phyloP scores from a whole-genome alignment of 1,140 invertebrate genomes.

The Drosophila mayri region DNA sequence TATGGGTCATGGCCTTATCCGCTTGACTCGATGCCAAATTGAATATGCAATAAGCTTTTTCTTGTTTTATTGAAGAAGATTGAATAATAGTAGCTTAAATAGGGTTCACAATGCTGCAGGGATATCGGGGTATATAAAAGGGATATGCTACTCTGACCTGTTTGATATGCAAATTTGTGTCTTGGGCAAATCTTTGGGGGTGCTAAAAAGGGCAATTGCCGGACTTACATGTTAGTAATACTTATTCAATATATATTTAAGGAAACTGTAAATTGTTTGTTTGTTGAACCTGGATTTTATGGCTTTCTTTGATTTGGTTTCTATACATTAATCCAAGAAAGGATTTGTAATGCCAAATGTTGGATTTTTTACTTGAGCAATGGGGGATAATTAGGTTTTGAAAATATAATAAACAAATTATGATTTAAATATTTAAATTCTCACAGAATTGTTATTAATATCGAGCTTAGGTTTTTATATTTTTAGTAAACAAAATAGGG shows the following conservation, averaged over 20 bases:
- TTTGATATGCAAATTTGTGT: conserved; percentile 20
- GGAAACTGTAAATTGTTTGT: background rate
- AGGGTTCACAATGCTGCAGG: conserved; percentile 30
- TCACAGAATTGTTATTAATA: background rate
- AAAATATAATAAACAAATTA: background rate
- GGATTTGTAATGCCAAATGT: background rate
- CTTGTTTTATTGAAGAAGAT: conserved; percentile 53
- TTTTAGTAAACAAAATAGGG: background rate
- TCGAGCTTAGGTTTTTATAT: too few species aligned
- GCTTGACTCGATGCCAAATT: conserved; percentile 38
- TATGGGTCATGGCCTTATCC: conserved; percentile 45
- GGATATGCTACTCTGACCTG: conserved; percentile 1
- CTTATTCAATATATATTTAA: conserved; percentile 15
- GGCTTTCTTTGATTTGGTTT: background rate
- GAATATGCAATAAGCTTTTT: conserved; percentile 52
- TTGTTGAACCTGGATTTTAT: conserved; percentile 1
- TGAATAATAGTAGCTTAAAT: conserved; percentile 48
- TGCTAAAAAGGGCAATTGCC: conserved; percentile 6
- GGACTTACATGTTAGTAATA: conserved; percentile 46
- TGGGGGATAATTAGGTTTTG: background rate
- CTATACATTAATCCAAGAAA: background rate
- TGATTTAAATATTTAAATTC: background rate
- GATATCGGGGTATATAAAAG: conserved; percentile 13
- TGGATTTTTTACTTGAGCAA: background rate
- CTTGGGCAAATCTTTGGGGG: conserved; percentile 10